Evolutionary conservation across 2,797 vertebrate species (phyloP).

Genomic region (Liasis olivaceus): DNA sequence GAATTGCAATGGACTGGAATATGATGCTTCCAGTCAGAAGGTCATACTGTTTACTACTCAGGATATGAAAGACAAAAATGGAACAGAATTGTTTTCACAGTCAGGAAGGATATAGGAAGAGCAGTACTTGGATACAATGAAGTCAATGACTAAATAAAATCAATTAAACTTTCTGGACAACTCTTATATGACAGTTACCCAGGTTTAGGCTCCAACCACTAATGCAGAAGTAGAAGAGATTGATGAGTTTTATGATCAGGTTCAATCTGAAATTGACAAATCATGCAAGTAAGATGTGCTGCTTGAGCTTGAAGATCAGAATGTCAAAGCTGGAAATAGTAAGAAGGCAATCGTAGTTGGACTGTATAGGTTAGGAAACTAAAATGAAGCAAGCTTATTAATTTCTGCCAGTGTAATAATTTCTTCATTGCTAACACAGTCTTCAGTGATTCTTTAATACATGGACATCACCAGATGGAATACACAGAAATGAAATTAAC

Average conservation of each 20-base stretch:
- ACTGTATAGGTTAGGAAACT: background rate
- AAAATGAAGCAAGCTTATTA: background rate
- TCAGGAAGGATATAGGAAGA: background rate
- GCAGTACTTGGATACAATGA: background rate
- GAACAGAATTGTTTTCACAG: background rate
- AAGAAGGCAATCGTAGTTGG: background rate
- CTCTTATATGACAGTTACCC: background rate
- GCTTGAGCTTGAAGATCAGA: background rate
- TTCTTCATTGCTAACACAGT: background rate
- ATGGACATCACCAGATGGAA: background rate
- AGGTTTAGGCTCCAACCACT: background rate
- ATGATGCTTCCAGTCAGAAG: background rate
- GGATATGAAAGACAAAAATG: background rate
- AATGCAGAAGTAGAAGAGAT: background rate
- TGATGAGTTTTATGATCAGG: background rate
- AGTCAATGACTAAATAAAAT: background rate
- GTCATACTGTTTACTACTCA: background rate
- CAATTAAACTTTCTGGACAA: background rate
- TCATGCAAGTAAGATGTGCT: background rate
- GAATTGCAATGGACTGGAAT: background rate
- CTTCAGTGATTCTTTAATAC: background rate
- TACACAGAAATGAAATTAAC: background rate
- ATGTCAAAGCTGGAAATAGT: background rate
- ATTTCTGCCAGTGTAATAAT: background rate
- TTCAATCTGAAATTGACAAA: background rate